Conservation (phyloP, 2,888 invertebrate species). For the Hirudinaria manillensis region DNA sequence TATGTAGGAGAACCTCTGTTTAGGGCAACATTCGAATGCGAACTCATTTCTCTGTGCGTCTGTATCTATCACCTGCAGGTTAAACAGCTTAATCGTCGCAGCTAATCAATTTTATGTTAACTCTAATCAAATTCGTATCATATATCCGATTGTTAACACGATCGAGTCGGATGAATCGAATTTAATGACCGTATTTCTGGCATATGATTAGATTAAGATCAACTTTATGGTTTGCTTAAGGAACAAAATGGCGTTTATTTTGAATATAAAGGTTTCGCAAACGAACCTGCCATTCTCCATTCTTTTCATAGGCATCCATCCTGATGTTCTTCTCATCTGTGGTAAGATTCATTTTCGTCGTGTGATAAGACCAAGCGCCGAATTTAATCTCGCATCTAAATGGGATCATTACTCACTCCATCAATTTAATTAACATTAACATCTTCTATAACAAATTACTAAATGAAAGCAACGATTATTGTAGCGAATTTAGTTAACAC, state of each 20-base stretch:
- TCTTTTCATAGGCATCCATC: constrained; percentile 40
- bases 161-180: not conserved
- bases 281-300: constrained; percentile 40
- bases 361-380: constrained; percentile 42
- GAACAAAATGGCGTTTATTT: not conserved
- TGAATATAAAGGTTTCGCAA: not conserved
- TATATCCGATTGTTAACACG: not conserved
- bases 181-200: no score
- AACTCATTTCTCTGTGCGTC: constrained; percentile 38
- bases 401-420: not conserved
- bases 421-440: not conserved
- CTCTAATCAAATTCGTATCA: constrained; percentile 41
- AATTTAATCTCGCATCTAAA: constrained; percentile 38
- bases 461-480: not conserved
- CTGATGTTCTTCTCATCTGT: constrained; percentile 35
- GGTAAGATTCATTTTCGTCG: constrained; percentile 42
- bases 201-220: not conserved
- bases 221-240: not conserved
- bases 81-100: constrained; percentile 39
- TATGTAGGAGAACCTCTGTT: constrained; percentile 39
- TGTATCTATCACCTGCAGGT: constrained; percentile 37
- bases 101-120: constrained; percentile 30
- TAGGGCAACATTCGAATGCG: constrained; percentile 40
- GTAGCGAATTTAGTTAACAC: no score
- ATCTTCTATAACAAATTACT: not conserved